Percentiles rank a stretch among this genome's conserved stretches.
Evolutionary conservation across 2,888 invertebrate species (phyloP).

Genomic region (Sepiola atlantica): DNA sequence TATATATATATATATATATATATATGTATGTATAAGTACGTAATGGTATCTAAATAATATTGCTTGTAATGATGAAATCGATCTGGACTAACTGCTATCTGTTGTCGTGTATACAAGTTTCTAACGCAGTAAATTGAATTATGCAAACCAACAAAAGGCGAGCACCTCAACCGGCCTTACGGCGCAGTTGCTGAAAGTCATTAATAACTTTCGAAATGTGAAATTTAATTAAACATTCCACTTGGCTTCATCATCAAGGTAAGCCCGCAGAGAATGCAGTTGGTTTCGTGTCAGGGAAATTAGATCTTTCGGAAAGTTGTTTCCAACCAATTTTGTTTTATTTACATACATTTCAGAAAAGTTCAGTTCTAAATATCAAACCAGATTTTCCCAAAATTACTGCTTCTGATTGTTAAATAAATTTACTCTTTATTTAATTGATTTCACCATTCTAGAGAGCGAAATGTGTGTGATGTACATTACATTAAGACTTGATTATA

Average conservation of each 20-base stretch:
- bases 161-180: not conserved
- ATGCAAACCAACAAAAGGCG: not conserved
- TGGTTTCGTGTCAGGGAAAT: not conserved
- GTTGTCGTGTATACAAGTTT: not conserved
- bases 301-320: not conserved
- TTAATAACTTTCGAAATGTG: conserved; percentile 1
- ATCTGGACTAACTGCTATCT: not conserved
- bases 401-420: no score
- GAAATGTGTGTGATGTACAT: no score
- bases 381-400: not conserved
- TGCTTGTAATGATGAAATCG: not conserved
- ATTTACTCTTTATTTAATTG: no score
- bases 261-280: not conserved
- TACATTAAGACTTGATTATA: no score
- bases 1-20: not conserved
- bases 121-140: not conserved
- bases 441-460: no score
- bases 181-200: not conserved
- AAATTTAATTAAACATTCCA: conserved; percentile 17
- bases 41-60: not conserved
- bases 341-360: not conserved
- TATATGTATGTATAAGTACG: not conserved
- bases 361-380: not conserved
- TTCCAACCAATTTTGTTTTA: not conserved
- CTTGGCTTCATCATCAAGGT: not conserved